These are phyloP conservation scores for Rhinoderma darwinii DNA, from an alignment of 2,113 vertebrate species.

Conservation along the genomic window DNA sequence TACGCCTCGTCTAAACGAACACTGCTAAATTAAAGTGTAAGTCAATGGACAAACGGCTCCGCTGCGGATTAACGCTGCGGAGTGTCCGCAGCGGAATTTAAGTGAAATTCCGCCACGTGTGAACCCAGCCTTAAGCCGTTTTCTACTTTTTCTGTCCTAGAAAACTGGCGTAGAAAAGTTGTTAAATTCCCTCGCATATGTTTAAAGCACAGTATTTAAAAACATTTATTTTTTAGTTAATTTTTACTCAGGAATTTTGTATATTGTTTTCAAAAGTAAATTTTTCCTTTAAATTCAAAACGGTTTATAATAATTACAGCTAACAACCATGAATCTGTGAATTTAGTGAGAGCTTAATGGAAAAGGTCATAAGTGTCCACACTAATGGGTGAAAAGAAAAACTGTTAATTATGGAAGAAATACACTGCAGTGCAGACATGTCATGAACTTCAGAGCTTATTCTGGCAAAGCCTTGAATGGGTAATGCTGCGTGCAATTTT, in stretches of 20 bases:
- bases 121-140: no score
- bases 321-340: not conserved
- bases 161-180: no score
- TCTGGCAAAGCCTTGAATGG: not conserved
- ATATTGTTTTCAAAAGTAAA: not conserved
- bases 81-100: no score
- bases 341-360: not conserved
- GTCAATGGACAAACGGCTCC: no score
- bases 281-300: not conserved
- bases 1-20: no score
- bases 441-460: not conserved
- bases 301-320: not conserved
- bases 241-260: not conserved
- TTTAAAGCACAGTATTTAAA: no score
- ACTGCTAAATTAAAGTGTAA: no score
- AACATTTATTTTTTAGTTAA: no score
- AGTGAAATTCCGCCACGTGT: no score
- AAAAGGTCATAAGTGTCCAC: constrained; percentile 14
- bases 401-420: not conserved
- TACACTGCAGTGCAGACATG: not conserved
- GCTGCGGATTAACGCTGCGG: no score
- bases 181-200: no score
- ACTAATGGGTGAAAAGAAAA: not conserved
- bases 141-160: no score
- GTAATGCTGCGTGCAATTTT: not conserved